Percentiles rank a stretch among this genome's conserved stretches.
phyloP scores from a whole-genome alignment of 2,888 invertebrate genomes.

The Lamellibrachia satsuma region DNA sequence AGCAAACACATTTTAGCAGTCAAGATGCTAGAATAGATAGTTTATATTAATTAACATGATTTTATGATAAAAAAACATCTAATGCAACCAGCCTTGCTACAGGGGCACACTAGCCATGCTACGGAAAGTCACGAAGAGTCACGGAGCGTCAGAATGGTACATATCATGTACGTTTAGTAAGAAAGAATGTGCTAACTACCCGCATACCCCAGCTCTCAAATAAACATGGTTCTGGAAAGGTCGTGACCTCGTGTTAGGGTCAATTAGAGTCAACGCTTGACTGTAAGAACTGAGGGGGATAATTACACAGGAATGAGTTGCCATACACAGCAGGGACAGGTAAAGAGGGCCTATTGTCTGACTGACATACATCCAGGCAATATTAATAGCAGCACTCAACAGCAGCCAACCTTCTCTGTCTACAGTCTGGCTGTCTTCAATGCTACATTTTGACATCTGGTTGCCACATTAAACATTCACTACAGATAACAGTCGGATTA shows the following conservation, averaged over 20 bases:
- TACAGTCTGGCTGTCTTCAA: neutral
- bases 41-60: too few relatives aligned
- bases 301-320: neutral
- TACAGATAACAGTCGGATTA: too few relatives aligned
- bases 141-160: neutral
- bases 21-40: too few relatives aligned
- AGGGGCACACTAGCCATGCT: too few relatives aligned
- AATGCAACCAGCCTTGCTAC: too few relatives aligned
- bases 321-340: too few relatives aligned
- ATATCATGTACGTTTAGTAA: neutral
- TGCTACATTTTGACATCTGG: neutral
- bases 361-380: neutral
- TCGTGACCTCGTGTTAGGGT: neutral
- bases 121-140: too few relatives aligned
- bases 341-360: neutral
- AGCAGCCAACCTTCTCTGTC: neutral
- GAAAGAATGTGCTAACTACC: neutral
- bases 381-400: neutral
- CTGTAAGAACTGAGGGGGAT: neutral
- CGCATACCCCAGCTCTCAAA: neutral
- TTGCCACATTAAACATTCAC: too few relatives aligned
- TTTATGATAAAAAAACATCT: too few relatives aligned
- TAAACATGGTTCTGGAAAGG: neutral
- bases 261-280: conserved; percentile 2
- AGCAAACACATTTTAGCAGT: too few relatives aligned